Percentiles rank a stretch among this genome's conserved stretches.
Evolutionary conservation across 2,113 vertebrate genomes (phyloP).

Genomic region (Mobula birostris): DNA sequence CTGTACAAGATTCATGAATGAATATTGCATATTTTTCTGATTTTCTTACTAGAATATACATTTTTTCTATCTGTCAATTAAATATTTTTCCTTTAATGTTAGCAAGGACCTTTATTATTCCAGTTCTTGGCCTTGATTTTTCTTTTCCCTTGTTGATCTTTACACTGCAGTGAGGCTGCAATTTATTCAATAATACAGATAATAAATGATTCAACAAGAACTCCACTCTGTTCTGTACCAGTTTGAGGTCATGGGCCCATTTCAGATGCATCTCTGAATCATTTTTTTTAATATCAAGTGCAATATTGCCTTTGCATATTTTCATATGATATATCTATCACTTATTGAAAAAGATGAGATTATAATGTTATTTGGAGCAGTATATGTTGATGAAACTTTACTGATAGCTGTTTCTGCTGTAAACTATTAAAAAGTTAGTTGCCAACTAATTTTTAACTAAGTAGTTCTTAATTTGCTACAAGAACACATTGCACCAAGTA

Average conservation of each 20-base stretch:
- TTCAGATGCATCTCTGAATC: background rate
- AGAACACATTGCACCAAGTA: too few relatives aligned
- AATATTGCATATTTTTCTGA: too few relatives aligned
- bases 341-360: background rate
- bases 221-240: background rate
- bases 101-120: too few relatives aligned
- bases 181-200: background rate
- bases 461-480: background rate
- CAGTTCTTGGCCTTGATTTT: background rate
- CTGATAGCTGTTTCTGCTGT: too few relatives aligned
- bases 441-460: too few relatives aligned
- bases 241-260: background rate
- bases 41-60: too few relatives aligned
- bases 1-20: too few relatives aligned
- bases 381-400: too few relatives aligned
- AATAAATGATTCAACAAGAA: background rate
- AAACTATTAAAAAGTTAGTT: too few relatives aligned
- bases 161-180: background rate
- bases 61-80: too few relatives aligned
- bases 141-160: background rate
- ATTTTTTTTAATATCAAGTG: background rate
- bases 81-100: too few relatives aligned
- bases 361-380: background rate
- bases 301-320: background rate
- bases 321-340: background rate